phyloP scores from a whole-genome alignment of 2,113 vertebrate genomes.

The Budorcas taxicolor region DNA sequence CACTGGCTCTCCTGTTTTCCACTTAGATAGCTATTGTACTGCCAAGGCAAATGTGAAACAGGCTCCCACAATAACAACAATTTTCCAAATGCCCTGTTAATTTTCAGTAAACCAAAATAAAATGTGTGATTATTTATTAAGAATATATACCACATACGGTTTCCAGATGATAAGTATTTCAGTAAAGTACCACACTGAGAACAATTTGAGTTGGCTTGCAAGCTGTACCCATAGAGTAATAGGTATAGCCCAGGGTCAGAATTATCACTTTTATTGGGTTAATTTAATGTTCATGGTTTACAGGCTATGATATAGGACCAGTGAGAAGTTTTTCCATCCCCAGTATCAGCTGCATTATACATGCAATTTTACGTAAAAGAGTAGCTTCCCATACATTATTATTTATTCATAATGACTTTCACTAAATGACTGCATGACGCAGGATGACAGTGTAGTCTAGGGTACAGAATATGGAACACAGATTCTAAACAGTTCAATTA shows the following conservation, averaged over 20 bases:
- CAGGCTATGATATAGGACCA: slow-evolving; percentile 57
- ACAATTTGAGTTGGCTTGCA: slow-evolving; percentile 74
- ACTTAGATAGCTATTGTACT: slow-evolving; percentile 75
- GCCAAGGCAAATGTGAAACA: slow-evolving; percentile 80
- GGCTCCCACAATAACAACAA: slow-evolving; percentile 78
- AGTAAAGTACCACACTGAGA: slow-evolving; percentile 72
- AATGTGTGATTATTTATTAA: slow-evolving; percentile 84
- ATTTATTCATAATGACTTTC: slow-evolving; percentile 71
- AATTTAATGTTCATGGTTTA: slow-evolving; percentile 69
- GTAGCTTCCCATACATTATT: slow-evolving; percentile 27
- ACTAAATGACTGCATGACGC: slow-evolving; percentile 45
- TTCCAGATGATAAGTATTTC: slow-evolving; percentile 83
- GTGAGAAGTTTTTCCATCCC: slow-evolving; percentile 48
- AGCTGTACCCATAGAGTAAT: slow-evolving; percentile 70
- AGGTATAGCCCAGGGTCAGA: slow-evolving; percentile 66
- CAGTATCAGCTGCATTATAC: slow-evolving; percentile 60
- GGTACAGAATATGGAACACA: not conserved
- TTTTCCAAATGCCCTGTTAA: slow-evolving; percentile 84
- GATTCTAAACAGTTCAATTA: slow-evolving; percentile 43
- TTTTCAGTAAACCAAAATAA: slow-evolving; percentile 86
- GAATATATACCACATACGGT: slow-evolving; percentile 78
- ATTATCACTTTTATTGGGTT: slow-evolving; percentile 73
- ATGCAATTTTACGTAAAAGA: slow-evolving; percentile 56
- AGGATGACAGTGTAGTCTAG: slow-evolving; percentile 34
- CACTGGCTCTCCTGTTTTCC: slow-evolving; percentile 71